Evolutionary conservation across 1,140 invertebrate genomes (phyloP).

Genomic region (Dinoponera quadriceps): DNA sequence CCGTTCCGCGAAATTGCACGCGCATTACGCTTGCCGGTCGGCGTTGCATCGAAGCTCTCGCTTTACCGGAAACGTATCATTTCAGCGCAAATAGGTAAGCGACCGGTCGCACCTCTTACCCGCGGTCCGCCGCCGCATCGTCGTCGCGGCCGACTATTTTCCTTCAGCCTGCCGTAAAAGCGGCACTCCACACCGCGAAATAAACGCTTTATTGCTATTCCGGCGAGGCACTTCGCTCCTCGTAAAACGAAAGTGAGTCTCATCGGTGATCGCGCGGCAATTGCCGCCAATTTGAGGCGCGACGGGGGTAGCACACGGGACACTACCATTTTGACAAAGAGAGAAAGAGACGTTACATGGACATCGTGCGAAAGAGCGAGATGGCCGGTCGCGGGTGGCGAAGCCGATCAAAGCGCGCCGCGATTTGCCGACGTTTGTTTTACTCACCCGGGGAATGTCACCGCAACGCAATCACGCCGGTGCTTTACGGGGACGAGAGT

Average conservation of each 20-base stretch:
- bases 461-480: conserved; percentile 23
- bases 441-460: conserved; percentile 38
- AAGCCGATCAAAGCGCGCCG: conserved; percentile 51
- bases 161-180: conserved; percentile 50
- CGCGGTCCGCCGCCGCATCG: no score
- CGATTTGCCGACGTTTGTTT: conserved; percentile 30
- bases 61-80: conserved; percentile 53
- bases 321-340: background rate
- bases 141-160: background rate
- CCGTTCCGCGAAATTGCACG: conserved; percentile 32
- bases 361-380: background rate
- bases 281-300: conserved; percentile 37
- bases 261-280: conserved; percentile 52
- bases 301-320: background rate
- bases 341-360: background rate
- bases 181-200: conserved; percentile 31
- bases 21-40: conserved; percentile 19
- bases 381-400: conserved; percentile 36
- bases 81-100: conserved; percentile 31
- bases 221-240: conserved; percentile 59
- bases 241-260: conserved; percentile 66
- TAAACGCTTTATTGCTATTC: conserved; percentile 62
- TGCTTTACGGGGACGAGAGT: background rate
- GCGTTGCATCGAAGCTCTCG: conserved; percentile 1
- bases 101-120: background rate